These are phyloP conservation scores for Arctia plantaginis DNA, from an alignment of 2,888 invertebrate genomes.

Conservation along the genomic window DNA sequence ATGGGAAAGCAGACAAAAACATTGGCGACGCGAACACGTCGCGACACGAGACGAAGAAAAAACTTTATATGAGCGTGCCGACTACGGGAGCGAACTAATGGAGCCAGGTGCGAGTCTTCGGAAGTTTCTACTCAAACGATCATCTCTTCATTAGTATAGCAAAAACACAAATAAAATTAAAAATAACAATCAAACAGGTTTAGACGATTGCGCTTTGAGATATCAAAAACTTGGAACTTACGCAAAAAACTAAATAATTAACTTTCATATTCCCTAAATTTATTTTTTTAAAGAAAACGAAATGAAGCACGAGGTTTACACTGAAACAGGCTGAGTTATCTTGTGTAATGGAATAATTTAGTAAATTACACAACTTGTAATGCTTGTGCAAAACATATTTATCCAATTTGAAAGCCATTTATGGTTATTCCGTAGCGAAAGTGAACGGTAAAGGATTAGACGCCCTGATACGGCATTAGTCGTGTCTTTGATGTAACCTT, in stretches of 20 bases:
- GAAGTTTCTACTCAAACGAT: slow-evolving; percentile 30
- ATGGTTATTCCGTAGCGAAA: slow-evolving; percentile 57
- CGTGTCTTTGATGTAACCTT: slow-evolving; percentile 40
- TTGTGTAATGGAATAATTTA: slow-evolving; percentile 52
- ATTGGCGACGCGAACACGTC: slow-evolving; percentile 66
- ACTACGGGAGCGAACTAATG: slow-evolving; percentile 50
- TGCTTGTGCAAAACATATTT: slow-evolving; percentile 58
- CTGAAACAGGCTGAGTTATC: slow-evolving; percentile 29
- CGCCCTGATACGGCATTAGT: slow-evolving; percentile 42
- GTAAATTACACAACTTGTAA: slow-evolving; percentile 56
- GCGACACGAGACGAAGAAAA: slow-evolving; percentile 60
- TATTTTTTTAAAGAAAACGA: not conserved
- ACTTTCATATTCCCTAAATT: not conserved
- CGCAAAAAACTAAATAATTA: slow-evolving; percentile 16
- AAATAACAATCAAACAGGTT: slow-evolving; percentile 25
- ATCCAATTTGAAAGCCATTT: slow-evolving; percentile 62
- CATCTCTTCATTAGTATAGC: slow-evolving; percentile 33
- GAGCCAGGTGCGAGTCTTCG: slow-evolving; percentile 56
- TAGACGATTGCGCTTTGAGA: slow-evolving; percentile 20
- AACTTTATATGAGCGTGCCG: slow-evolving; percentile 62
- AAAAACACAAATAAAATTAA: slow-evolving; percentile 33
- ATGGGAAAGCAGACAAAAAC: slow-evolving; percentile 80
- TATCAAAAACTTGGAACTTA: slow-evolving; percentile 26
- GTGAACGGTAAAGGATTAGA: slow-evolving; percentile 57
- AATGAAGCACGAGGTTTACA: not conserved